These are phyloP conservation scores for Sericinus montela DNA, from an alignment of 2,888 invertebrate genomes.

Conservation along the genomic window DNA sequence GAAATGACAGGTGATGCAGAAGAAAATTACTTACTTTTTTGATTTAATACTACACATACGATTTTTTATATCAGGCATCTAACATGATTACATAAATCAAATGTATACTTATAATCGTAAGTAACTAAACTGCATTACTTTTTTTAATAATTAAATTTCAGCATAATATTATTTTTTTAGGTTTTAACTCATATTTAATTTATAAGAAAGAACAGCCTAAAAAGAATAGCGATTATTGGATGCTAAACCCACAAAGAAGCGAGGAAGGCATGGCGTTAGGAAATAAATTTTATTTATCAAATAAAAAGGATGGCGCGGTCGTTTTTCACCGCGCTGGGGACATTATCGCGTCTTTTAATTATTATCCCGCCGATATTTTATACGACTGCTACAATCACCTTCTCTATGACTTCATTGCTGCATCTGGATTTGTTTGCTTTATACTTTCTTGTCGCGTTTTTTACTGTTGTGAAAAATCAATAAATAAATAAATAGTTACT, in stretches of 20 bases:
- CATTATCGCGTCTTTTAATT: conserved; percentile 79
- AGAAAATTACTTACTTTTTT: conserved; percentile 5
- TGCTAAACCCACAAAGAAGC: conserved; percentile 53
- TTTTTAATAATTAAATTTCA: too few species aligned
- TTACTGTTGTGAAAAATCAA: not conserved
- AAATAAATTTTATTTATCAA: conserved; percentile 80
- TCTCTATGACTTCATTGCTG: not conserved
- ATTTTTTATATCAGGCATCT: not conserved
- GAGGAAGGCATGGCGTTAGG: conserved; percentile 47
- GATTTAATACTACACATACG: not conserved
- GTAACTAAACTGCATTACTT: too few species aligned
- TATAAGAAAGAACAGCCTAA: conserved; percentile 23
- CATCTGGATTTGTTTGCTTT: not conserved
- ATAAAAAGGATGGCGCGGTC: conserved; percentile 77
- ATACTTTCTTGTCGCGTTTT: not conserved
- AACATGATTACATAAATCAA: too few species aligned
- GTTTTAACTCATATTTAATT: conserved; percentile 1
- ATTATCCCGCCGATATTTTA: conserved; percentile 77
- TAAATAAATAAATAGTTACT: too few species aligned
- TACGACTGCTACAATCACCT: conserved; percentile 37
- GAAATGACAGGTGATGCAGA: conserved; percentile 5
- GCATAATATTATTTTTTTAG: too few species aligned
- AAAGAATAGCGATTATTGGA: conserved; percentile 49
- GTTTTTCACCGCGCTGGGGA: conserved; percentile 74
- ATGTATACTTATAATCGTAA: too few species aligned